These are phyloP conservation scores for Hylia prasina DNA, from an alignment of 2,113 vertebrate genomes.

Conservation along the genomic window DNA sequence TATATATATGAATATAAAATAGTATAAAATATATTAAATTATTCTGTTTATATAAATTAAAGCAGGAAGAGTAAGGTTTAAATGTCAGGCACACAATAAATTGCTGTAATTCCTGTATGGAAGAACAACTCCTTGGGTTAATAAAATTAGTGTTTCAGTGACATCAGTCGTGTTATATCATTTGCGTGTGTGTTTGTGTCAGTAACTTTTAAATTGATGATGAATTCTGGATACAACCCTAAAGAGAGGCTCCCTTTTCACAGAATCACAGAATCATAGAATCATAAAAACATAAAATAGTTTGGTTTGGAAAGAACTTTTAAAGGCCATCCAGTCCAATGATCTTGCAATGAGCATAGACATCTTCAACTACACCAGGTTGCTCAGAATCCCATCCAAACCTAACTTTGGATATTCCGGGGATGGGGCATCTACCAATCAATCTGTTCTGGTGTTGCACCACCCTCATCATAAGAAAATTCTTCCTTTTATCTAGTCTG, in stretches of 20 bases:
- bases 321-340: background rate
- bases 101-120: background rate
- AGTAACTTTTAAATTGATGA: background rate
- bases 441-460: background rate
- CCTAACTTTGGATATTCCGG: background rate
- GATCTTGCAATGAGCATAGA: background rate
- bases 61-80: background rate
- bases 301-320: background rate
- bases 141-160: background rate
- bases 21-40: background rate
- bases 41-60: background rate
- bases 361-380: background rate
- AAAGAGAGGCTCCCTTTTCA: background rate
- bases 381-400: fast-evolving
- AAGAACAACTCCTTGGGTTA: background rate
- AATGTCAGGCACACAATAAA: background rate
- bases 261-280: background rate
- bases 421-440: background rate
- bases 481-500: background rate
- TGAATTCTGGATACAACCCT: background rate
- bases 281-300: background rate
- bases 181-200: background rate
- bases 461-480: background rate
- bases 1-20: background rate
- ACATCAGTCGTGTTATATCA: background rate